Percentiles rank a stretch among this genome's conserved stretches.
These are phyloP conservation scores for Tichodroma muraria DNA, from an alignment of 2,113 vertebrate genomes.

Conservation along the genomic window DNA sequence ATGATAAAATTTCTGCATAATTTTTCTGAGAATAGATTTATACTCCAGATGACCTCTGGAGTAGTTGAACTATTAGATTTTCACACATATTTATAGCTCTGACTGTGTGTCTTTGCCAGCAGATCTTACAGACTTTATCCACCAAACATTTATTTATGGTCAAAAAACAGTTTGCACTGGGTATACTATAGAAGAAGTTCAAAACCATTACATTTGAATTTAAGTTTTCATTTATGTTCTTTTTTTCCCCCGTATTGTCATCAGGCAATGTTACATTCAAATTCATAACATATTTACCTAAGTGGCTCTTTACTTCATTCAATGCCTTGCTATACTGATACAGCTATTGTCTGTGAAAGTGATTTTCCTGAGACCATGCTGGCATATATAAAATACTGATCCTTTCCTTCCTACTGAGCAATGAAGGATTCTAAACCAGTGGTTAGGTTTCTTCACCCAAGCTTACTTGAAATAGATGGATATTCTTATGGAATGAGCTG, in stretches of 20 bases:
- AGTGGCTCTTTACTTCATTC: not conserved
- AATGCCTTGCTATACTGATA: not conserved
- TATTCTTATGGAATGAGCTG: constrained; percentile 60
- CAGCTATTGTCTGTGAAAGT: not conserved
- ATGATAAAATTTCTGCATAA: constrained; percentile 47
- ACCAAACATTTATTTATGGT: not conserved
- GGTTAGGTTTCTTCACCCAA: constrained; percentile 65
- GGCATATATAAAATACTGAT: not conserved
- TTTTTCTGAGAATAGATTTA: constrained; percentile 62
- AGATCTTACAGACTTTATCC: constrained; percentile 1
- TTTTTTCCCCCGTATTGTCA: not conserved
- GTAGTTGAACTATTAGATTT: constrained; percentile 59
- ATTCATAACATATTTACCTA: not conserved
- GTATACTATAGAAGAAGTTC: not conserved
- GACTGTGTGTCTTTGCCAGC: not conserved
- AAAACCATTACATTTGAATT: not conserved
- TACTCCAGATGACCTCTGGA: constrained; percentile 48
- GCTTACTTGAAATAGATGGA: constrained; percentile 64
- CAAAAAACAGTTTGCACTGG: not conserved
- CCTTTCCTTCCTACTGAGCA: not conserved
- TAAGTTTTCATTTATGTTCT: not conserved
- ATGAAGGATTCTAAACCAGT: not conserved
- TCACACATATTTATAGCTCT: constrained; percentile 56
- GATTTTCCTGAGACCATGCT: not conserved
- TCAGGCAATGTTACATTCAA: not conserved